Conservation (phyloP, 1,140 invertebrate genomes). For the Temnothorax curvispinosus region DNA sequence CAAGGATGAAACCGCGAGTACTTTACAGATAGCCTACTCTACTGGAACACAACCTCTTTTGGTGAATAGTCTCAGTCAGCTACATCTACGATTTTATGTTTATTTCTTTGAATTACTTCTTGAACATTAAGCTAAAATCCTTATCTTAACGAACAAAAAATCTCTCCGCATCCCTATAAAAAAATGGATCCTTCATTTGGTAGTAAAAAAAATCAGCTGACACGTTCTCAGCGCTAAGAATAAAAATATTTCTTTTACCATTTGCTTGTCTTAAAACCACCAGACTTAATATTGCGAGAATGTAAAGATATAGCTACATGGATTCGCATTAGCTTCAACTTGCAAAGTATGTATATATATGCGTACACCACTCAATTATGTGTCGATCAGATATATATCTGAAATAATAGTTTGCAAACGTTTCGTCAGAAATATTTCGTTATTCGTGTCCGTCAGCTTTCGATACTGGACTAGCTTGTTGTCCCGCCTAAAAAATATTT, state of each 20-base stretch:
- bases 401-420: not conserved
- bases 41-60: conserved; percentile 82
- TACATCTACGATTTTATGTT: conserved; percentile 73
- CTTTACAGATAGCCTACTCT: conserved; percentile 72
- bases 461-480: not conserved
- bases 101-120: conserved; percentile 43
- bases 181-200: not conserved
- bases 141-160: conserved; percentile 4
- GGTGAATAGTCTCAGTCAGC: conserved; percentile 82
- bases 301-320: not conserved
- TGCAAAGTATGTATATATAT: not conserved
- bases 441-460: not conserved
- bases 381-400: not conserved
- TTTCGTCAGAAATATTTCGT: not conserved
- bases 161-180: not conserved
- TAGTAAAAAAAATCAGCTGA: not conserved
- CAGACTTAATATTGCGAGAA: not conserved
- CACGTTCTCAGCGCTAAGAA: not conserved
- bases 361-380: not conserved
- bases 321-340: not conserved
- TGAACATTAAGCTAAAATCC: conserved; percentile 27
- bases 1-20: conserved; percentile 65
- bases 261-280: not conserved
- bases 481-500: conserved; percentile 23
- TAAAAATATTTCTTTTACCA: not conserved